A percentile compares a stretch with the other conserved stretches of the same genome.
Evolutionary conservation across 2,888 invertebrate genomes (phyloP).

Genomic region (Bombyx huttoni): DNA sequence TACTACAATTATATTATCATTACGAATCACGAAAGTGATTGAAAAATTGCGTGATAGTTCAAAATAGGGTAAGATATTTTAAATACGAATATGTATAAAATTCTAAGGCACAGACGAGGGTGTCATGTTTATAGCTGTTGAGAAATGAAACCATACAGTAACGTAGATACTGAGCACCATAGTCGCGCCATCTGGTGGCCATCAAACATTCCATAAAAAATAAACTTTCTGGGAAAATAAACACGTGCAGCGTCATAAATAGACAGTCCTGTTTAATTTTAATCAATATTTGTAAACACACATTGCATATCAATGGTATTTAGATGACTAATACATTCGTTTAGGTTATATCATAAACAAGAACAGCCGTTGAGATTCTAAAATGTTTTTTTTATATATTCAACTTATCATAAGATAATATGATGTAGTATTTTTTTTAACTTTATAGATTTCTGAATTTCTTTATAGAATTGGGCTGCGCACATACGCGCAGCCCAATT

Average conservation of each 20-base stretch:
- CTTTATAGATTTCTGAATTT: too few relatives aligned
- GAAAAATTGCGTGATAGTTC: too few relatives aligned
- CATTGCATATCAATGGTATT: background rate
- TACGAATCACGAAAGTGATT: too few relatives aligned
- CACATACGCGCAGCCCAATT: too few relatives aligned
- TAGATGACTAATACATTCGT: background rate
- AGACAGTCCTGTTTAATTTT: conserved; percentile 39
- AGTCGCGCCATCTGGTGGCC: conserved; percentile 60
- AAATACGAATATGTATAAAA: conserved; percentile 44
- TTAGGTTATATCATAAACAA: background rate
- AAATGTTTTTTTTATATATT: too few relatives aligned
- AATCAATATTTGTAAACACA: conserved; percentile 22
- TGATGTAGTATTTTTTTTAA: too few relatives aligned
- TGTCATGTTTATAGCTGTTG: conserved; percentile 54
- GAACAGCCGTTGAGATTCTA: background rate
- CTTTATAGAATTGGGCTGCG: too few relatives aligned
- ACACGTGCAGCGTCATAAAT: conserved; percentile 54
- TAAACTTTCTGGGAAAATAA: conserved; percentile 60
- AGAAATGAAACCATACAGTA: conserved; percentile 52
- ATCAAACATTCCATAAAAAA: conserved; percentile 60
- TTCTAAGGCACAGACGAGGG: conserved; percentile 46
- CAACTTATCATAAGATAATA: too few relatives aligned
- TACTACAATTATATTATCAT: too few relatives aligned
- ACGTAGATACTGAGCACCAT: conserved; percentile 31
- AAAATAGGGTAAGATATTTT: conserved; percentile 28